A percentile compares a stretch with the other conserved stretches of the same genome.
phyloP scores from a whole-genome alignment of 2,888 invertebrate species.

The Cactoblastis cactorum region DNA sequence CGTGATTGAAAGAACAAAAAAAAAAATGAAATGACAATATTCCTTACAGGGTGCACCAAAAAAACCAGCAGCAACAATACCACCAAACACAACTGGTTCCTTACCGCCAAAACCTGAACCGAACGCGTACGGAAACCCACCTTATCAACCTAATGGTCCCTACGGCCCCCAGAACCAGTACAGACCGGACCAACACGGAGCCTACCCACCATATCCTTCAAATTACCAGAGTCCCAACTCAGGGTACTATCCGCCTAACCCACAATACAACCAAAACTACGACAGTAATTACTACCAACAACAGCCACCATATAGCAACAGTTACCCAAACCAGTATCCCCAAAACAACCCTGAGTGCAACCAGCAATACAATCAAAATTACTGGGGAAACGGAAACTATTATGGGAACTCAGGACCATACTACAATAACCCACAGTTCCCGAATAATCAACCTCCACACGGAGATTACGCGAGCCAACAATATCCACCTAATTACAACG shows the following conservation, averaged over 20 bases:
- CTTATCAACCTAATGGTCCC: conserved; percentile 56
- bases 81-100: conserved; percentile 59
- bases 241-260: conserved; percentile 26
- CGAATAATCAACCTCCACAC: conserved; percentile 52
- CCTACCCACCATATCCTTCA: conserved; percentile 58
- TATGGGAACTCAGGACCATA: conserved; percentile 57
- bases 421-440: conserved; percentile 65
- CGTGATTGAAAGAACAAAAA: not conserved
- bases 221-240: conserved; percentile 72
- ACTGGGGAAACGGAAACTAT: conserved; percentile 65
- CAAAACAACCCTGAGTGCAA: conserved; percentile 46
- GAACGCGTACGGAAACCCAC: conserved; percentile 41
- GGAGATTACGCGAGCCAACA: conserved; percentile 53
- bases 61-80: conserved; percentile 75
- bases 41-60: conserved; percentile 56
- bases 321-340: conserved; percentile 68
- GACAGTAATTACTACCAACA: conserved; percentile 65
- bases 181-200: conserved; percentile 52
- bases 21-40: not conserved
- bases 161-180: conserved; percentile 48
- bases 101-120: conserved; percentile 40
- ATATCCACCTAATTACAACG: conserved; percentile 54
- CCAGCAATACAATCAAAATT: conserved; percentile 62
- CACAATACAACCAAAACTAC: conserved; percentile 58
- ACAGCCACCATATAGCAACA: conserved; percentile 53